A percentile compares a stretch with the other conserved stretches of the same genome.
Conservation (phyloP, 1,140 invertebrate genomes). For the Hyphantria cunea region DNA sequence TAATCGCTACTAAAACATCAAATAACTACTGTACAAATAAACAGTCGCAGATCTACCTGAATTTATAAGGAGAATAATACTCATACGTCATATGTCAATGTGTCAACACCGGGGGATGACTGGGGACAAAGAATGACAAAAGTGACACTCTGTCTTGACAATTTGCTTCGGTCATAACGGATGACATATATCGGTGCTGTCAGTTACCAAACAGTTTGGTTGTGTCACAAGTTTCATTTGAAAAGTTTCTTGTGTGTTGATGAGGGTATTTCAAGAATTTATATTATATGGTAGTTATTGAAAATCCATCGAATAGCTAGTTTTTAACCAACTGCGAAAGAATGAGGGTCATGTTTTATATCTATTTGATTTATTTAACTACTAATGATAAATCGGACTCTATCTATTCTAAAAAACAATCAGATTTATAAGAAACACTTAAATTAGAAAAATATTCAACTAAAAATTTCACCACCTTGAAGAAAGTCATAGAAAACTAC, state of each 20-base stretch:
- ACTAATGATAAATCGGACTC: too few relatives aligned
- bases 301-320: too few relatives aligned
- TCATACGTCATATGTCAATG: conserved; percentile 53
- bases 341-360: too few relatives aligned
- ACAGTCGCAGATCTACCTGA: not conserved
- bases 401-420: too few relatives aligned
- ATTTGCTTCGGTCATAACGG: conserved; percentile 52
- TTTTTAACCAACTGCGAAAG: too few relatives aligned
- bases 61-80: not conserved
- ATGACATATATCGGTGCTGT: conserved; percentile 42
- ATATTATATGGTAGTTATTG: too few relatives aligned
- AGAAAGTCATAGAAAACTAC: too few relatives aligned
- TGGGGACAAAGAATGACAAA: conserved; percentile 39
- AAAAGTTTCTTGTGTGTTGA: not conserved
- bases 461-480: too few relatives aligned
- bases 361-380: too few relatives aligned
- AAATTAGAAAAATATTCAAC: too few relatives aligned
- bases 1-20: not conserved
- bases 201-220: conserved; percentile 31
- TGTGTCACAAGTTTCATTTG: conserved; percentile 23
- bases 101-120: conserved; percentile 48
- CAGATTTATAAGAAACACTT: too few relatives aligned
- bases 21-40: not conserved
- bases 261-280: not conserved
- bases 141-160: conserved; percentile 49